Base-by-base conservation (phyloP, 2,888 invertebrate species). In the Eurytoma adleriae region DNA sequence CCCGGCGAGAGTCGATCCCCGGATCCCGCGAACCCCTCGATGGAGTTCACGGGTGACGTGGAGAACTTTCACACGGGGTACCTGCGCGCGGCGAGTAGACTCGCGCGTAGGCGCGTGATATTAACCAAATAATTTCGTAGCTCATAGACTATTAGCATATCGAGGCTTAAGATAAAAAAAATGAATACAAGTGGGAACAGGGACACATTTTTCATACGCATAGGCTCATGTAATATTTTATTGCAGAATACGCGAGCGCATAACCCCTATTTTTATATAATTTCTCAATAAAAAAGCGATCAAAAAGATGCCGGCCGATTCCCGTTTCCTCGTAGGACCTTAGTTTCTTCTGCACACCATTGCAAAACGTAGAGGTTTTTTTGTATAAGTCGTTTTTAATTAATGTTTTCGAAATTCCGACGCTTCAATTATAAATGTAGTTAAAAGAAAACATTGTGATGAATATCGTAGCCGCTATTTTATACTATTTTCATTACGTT, bases 101-200 rank as follows among this genome's bases (percentile, higher is more conserved):
- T 77, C 66, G 79, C 56, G 61, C 79, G 61, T 14, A 61, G 79
- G 56, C 48, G 77, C 77, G 82, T 82, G 82, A 82, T 82, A 82
- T 79, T 82, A 79, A 82, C 82, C 82, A 82, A 82, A 82, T 82
- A 77, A 82, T 82, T 82, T 80, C 79, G 72, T 82, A 79, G 79
- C 77, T 77, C 50, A 70, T 81, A 78, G 66, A 73, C 72, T 64
- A 76, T 81, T 79, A 81, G 81, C 78, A 18, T 76, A 81, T 76
- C 59, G 77, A 79, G 69, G 82, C 79, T 82, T 79, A 76, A 79
- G 52, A 18, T 7, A 61, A 79, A 75, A 71, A 64, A 64, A 40
- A 40, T 40, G 40, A 40, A 40, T 40, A 71, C n/a, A 72, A 69
- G 56, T 76, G 67, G 72, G 67, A 78, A 78, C 66, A 79, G 75